Base-by-base conservation (phyloP, 2,888 invertebrate genomes). In the Drosophila anomalata region DNA sequence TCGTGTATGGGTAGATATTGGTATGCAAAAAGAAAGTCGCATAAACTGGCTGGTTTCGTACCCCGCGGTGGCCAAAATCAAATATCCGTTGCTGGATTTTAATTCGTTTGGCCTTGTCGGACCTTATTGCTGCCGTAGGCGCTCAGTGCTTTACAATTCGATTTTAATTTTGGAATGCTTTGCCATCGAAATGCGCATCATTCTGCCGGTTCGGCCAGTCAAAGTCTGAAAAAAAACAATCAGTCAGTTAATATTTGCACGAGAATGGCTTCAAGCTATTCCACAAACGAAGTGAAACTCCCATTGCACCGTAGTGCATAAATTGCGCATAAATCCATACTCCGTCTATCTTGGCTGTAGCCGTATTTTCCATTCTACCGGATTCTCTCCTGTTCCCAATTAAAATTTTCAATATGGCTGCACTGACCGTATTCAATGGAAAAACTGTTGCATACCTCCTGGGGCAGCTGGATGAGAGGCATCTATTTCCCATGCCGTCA, bases 121-220 rank as follows among this genome's bases (percentile, higher is more conserved):
- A n/a, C 12, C 14, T 17, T 29, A 11, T 41, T 17, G 14, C 42
- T n/a, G 42, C 47, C 51, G 17, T 2, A 7, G 51, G 62, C 47
- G 24, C 29, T 53, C 31, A 48, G 46, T n/a, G 47, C 55, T 59
- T 42, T 73, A 68, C 51, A 68, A 74, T 74, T 68, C 54, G 29
- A 75, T 74, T 68, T 68, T 73, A 59, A 72, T 71, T 73, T 66
- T 56, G 59, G 47, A 52, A 31, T 50, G 55, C 47, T 26, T 42
- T 12, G 69, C 47, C 41, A 48, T 36, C 36, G 11, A 69, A 72
- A 17, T 48, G 51, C 52, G 24, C 52, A 47, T 59, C 69, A 60
- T 67, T 50, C 33, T 74, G 74, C 31, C 44, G 33, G 36, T 31
- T 31, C 20, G 17, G 36, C 39, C 33, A 68, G 48, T 56, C 58